phyloP scores from a whole-genome alignment of 2,113 vertebrate genomes.

The Dipodomys stephensi region DNA sequence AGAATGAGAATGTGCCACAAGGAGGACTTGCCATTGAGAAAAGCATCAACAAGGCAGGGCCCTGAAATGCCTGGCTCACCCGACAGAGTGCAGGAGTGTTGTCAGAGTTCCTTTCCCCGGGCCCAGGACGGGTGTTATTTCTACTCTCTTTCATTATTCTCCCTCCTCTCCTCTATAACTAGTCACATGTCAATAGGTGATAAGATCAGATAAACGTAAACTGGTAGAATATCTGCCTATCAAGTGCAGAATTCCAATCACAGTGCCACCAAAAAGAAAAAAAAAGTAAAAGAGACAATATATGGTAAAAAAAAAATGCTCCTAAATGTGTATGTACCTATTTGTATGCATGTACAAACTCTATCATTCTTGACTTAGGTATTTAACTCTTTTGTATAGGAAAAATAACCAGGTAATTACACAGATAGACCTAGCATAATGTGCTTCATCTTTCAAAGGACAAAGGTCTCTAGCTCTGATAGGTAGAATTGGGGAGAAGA shows the following conservation, averaged over 20 bases:
- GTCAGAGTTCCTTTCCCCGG: fast-evolving
- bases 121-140: background rate
- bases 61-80: fast-evolving
- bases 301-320: background rate
- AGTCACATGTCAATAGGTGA: background rate
- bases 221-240: no score
- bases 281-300: background rate
- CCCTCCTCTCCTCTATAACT: background rate
- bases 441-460: background rate
- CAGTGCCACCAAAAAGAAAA: no score
- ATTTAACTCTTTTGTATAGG: background rate
- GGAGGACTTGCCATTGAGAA: background rate
- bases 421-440: background rate
- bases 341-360: no score
- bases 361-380: background rate
- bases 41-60: fast-evolving
- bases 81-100: no score
- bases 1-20: background rate
- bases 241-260: no score
- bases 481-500: background rate
- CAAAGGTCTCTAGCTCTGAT: background rate
- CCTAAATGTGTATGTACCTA: background rate
- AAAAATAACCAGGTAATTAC: background rate
- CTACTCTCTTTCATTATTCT: background rate
- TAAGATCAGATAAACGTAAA: background rate